Evolutionary conservation across 2,888 invertebrate genomes (phyloP).

Genomic region (Drosophila meridionalis): DNA sequence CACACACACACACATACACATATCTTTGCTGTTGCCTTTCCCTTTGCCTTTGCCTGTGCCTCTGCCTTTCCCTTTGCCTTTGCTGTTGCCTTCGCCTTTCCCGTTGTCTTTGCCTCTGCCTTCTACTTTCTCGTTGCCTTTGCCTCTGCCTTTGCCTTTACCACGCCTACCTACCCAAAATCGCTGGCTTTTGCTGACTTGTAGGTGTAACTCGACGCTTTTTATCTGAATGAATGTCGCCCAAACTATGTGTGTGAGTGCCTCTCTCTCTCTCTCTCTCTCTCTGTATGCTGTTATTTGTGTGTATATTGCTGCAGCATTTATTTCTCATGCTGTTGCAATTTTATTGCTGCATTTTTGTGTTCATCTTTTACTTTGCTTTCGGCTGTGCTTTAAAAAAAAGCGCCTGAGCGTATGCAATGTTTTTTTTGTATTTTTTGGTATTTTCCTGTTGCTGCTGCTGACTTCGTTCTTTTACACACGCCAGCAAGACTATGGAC

Average conservation of each 20-base stretch:
- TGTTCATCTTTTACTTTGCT: conserved; percentile 38
- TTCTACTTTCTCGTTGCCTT: too few relatives aligned
- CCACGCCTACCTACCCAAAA: background rate
- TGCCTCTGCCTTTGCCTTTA: background rate
- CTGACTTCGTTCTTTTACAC: conserved; percentile 26
- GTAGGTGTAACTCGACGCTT: conserved; percentile 64
- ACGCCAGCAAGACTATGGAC: conserved; percentile 52
- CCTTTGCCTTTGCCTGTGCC: background rate
- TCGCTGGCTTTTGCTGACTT: conserved; percentile 25
- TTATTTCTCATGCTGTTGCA: conserved; percentile 56
- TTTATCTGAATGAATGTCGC: conserved; percentile 67
- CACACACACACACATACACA: background rate
- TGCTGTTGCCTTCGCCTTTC: too few relatives aligned
- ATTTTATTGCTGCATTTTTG: conserved; percentile 47
- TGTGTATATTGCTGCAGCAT: conserved; percentile 33
- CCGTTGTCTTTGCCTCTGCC: too few relatives aligned
- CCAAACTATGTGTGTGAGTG: conserved; percentile 22
- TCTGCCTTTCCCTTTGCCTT: too few relatives aligned
- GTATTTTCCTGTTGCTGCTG: conserved; percentile 11
- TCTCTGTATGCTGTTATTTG: conserved; percentile 5
- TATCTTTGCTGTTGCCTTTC: background rate
- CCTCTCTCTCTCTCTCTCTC: background rate
- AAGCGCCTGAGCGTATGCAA: conserved; percentile 67
- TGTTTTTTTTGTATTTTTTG: conserved; percentile 38
- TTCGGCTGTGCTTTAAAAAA: conserved; percentile 19